phyloP scores from a whole-genome alignment of 2,113 vertebrate genomes.

The Pluvialis apricaria region DNA sequence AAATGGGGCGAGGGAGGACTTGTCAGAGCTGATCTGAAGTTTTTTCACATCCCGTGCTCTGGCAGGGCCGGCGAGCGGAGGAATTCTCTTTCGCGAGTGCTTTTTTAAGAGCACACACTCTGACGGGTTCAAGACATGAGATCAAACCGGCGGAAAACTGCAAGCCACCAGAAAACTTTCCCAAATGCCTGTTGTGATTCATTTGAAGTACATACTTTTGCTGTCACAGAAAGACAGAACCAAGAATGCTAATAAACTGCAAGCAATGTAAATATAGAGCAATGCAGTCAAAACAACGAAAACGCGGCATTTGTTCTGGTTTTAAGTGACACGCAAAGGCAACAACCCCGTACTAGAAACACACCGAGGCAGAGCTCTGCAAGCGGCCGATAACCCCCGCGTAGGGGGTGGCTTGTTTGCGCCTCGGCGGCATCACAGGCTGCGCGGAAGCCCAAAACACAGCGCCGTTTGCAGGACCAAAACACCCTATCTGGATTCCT shows the following conservation, averaged over 20 bases:
- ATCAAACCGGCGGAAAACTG: background rate
- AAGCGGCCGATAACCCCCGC: fast-evolving
- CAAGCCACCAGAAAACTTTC: background rate
- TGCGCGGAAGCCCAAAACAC: background rate
- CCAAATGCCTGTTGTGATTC: background rate
- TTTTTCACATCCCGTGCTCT: background rate
- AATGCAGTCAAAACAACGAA: background rate
- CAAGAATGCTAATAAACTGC: conserved; percentile 1
- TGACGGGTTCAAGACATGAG: background rate
- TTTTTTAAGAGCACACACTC: background rate
- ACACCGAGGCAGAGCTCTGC: background rate
- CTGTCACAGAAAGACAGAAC: background rate
- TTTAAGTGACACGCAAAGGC: background rate
- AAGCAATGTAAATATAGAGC: conserved; percentile 20
- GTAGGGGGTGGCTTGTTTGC: background rate
- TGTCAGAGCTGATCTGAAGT: background rate
- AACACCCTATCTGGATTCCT: background rate
- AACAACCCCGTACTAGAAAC: background rate
- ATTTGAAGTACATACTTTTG: background rate
- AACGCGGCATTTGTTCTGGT: background rate
- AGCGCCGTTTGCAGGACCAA: fast-evolving
- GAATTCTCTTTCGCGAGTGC: background rate
- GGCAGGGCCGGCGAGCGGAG: background rate
- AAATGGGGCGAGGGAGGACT: background rate
- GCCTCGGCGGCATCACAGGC: fast-evolving